Conservation (phyloP, 2,113 vertebrate genomes). For the Menidia beryllina region DNA sequence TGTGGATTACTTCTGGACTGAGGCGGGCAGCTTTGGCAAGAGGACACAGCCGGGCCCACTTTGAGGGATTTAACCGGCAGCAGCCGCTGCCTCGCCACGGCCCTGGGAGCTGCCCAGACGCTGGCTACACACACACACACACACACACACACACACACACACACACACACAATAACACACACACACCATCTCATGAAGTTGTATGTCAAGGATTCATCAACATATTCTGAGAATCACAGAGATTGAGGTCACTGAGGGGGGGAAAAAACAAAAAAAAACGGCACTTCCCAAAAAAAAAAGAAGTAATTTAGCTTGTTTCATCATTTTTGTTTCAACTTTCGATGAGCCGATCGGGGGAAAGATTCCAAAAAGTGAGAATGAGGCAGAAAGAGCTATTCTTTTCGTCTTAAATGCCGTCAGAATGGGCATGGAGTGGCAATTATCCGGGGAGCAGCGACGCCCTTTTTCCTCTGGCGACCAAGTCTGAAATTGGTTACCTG, state of each 20-base stretch:
- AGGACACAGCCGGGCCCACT: constrained; percentile 69
- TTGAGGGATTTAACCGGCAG: constrained; percentile 79
- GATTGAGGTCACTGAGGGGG: constrained; percentile 5
- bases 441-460: constrained; percentile 55
- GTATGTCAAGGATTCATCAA: constrained; percentile 35
- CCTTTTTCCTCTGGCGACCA: constrained; percentile 11
- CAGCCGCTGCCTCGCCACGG: constrained; percentile 63
- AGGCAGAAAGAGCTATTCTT: background rate
- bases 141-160: constrained; percentile 8
- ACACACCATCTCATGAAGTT: constrained; percentile 22
- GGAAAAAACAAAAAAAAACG: no score
- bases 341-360: background rate
- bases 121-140: constrained; percentile 46
- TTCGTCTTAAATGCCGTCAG: background rate
- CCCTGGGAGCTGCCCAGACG: constrained; percentile 67
- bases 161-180: constrained; percentile 1
- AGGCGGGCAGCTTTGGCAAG: constrained; percentile 79
- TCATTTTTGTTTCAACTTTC: background rate
- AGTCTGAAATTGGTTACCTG: constrained; percentile 7
- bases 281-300: constrained; percentile 1
- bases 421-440: constrained; percentile 32
- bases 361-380: constrained; percentile 5
- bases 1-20: constrained; percentile 84
- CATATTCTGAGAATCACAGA: constrained; percentile 7
- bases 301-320: background rate